phyloP scores from a whole-genome alignment of 2,113 vertebrate species.

The Actenoides hombroni region DNA sequence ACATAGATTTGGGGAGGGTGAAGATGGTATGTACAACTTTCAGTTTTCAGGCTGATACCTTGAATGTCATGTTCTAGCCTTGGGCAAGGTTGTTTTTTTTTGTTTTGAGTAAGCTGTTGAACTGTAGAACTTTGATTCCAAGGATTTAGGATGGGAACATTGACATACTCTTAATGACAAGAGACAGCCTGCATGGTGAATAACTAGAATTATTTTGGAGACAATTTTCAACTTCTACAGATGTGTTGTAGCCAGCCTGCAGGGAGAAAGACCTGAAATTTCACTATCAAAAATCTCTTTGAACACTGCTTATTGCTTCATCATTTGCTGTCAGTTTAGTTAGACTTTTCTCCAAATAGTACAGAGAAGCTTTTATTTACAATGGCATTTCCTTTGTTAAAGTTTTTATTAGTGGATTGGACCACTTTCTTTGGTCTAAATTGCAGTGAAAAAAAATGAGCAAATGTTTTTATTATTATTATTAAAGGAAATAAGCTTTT shows the following conservation, averaged over 20 bases:
- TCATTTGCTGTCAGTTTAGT: neutral
- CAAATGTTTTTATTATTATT: neutral
- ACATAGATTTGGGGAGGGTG: neutral
- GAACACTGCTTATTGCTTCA: neutral
- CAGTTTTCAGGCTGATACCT: neutral
- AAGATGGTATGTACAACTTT: neutral
- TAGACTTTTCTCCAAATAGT: neutral
- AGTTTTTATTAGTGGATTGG: neutral
- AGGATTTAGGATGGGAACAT: neutral
- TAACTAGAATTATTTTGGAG: conserved; percentile 7
- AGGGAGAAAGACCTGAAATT: neutral
- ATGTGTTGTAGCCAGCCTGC: neutral
- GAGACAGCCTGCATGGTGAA: neutral
- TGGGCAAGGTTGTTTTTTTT: neutral
- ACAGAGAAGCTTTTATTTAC: neutral
- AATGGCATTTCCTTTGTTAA: neutral
- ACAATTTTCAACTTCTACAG: neutral
- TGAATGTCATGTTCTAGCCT: neutral
- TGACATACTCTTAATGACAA: neutral
- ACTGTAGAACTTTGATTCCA: neutral
- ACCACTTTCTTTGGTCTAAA: neutral
- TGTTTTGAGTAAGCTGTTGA: neutral
- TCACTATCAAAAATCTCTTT: neutral
- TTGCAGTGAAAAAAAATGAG: neutral
- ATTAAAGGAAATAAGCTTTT: neutral